These are phyloP conservation scores for Amblyjoppa proteus DNA, from an alignment of 2,888 invertebrate genomes.

Conservation along the genomic window DNA sequence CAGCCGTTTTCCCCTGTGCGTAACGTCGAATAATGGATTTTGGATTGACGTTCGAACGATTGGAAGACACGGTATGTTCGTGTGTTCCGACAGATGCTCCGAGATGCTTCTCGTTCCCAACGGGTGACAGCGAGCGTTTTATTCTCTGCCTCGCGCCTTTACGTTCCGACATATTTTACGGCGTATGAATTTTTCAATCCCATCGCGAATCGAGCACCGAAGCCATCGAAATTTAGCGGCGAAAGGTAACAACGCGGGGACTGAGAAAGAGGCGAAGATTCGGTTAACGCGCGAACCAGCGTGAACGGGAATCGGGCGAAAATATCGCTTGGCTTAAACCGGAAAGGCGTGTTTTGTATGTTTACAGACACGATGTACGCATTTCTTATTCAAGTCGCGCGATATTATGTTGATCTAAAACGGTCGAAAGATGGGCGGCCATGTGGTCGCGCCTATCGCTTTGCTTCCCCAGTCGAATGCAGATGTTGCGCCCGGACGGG, in stretches of 20 bases:
- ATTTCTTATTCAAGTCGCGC: neutral
- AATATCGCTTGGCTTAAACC: neutral
- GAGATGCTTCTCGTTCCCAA: constrained; percentile 16
- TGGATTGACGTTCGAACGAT: constrained; percentile 45
- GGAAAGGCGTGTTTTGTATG: neutral
- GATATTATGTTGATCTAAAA: constrained; percentile 34
- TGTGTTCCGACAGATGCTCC: constrained; percentile 2
- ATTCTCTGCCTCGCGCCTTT: neutral
- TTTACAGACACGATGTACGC: neutral
- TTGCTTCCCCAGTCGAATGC: neutral
- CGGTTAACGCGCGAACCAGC: neutral
- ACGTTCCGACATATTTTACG: neutral
- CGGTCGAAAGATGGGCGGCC: constrained; percentile 34
- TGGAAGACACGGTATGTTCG: constrained; percentile 18
- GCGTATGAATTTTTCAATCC: neutral
- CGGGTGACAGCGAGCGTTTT: neutral
- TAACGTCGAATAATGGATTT: constrained; percentile 18
- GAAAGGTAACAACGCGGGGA: neutral
- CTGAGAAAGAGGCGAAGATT: neutral
- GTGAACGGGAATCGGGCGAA: neutral
- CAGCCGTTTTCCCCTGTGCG: constrained; percentile 2
- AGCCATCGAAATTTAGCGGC: constrained; percentile 1
- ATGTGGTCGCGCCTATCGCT: constrained; percentile 16
- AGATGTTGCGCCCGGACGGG: neutral
- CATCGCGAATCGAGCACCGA: constrained; percentile 6